Percentiles rank a stretch among this genome's conserved stretches.
Conservation (phyloP, 1,140 invertebrate species). For the Centruroides vittatus region DNA sequence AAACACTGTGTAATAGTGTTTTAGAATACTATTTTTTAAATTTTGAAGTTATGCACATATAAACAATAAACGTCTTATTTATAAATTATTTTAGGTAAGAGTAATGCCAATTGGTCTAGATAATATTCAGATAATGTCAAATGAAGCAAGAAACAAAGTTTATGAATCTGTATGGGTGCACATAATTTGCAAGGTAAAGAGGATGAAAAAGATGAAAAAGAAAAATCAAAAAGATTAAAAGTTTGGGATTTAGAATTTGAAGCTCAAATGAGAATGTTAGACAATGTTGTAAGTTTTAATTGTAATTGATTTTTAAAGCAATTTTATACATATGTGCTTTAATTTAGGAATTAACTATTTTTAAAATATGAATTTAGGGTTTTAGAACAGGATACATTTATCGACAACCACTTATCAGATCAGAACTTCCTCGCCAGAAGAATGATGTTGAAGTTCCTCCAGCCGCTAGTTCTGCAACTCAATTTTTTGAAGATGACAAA, state of each 20-base stretch:
- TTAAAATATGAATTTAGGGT: slow-evolving; percentile 33
- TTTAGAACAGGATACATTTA: slow-evolving; percentile 95
- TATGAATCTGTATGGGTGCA: slow-evolving; percentile 8
- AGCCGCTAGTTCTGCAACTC: slow-evolving; percentile 71
- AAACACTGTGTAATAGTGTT: no score
- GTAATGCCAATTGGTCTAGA: slow-evolving; percentile 67
- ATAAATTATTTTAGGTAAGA: slow-evolving; percentile 2
- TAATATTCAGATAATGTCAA: slow-evolving; percentile 54
- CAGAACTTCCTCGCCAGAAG: slow-evolving; percentile 64
- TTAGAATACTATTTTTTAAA: no score
- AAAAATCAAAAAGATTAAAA: slow-evolving; percentile 43
- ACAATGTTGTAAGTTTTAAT: slow-evolving; percentile 42
- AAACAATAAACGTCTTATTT: no score
- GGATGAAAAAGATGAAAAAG: not conserved
- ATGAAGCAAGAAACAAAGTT: slow-evolving; percentile 23
- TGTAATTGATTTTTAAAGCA: not conserved
- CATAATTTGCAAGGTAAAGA: not conserved
- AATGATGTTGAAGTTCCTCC: slow-evolving; percentile 94
- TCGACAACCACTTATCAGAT: slow-evolving; percentile 75
- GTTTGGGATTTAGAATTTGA: slow-evolving; percentile 95
- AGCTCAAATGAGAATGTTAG: slow-evolving; percentile 91
- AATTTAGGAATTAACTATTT: not conserved
- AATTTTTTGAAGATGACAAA: slow-evolving; percentile 52
- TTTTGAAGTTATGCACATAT: no score
- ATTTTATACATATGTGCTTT: not conserved